phyloP scores from a whole-genome alignment of 1,140 invertebrate species.

The Leptopilina clavipes region DNA sequence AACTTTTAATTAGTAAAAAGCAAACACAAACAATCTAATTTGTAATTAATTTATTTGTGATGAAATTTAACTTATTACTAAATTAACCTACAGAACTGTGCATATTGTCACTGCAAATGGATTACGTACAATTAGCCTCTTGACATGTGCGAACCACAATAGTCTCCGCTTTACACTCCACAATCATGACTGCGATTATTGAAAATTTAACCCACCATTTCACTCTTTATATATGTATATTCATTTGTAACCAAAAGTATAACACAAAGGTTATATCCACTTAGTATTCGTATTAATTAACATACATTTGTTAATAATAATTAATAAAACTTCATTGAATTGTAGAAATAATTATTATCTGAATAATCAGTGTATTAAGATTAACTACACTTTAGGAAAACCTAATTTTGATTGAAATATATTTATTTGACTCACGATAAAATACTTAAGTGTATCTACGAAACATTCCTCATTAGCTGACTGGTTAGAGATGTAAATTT shows the following conservation, averaged over 20 bases:
- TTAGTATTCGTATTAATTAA: not conserved
- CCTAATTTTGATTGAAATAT: not conserved
- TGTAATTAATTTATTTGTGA: not conserved
- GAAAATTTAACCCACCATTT: constrained; percentile 16
- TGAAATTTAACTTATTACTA: not conserved
- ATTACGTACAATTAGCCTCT: constrained; percentile 11
- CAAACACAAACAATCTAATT: constrained; percentile 15
- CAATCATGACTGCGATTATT: not conserved
- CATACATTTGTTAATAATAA: not conserved
- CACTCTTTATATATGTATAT: not conserved
- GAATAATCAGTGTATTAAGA: not conserved
- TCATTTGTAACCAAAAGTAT: not conserved
- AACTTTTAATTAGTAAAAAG: constrained; percentile 40
- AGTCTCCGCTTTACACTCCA: not conserved
- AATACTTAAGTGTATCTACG: constrained; percentile 15
- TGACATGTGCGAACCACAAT: not conserved
- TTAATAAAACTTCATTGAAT: not conserved
- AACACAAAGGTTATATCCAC: not conserved
- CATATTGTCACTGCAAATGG: not conserved
- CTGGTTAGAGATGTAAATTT: constrained; percentile 7
- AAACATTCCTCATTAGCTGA: constrained; percentile 21
- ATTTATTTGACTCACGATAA: constrained; percentile 3
- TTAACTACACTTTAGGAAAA: not conserved
- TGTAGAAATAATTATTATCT: not conserved
- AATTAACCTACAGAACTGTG: not conserved